Evolutionary conservation across 2,888 invertebrate genomes (phyloP), one percentile per base, ranked within the genome.

Genomic region (Diplolepis rosae): DNA sequence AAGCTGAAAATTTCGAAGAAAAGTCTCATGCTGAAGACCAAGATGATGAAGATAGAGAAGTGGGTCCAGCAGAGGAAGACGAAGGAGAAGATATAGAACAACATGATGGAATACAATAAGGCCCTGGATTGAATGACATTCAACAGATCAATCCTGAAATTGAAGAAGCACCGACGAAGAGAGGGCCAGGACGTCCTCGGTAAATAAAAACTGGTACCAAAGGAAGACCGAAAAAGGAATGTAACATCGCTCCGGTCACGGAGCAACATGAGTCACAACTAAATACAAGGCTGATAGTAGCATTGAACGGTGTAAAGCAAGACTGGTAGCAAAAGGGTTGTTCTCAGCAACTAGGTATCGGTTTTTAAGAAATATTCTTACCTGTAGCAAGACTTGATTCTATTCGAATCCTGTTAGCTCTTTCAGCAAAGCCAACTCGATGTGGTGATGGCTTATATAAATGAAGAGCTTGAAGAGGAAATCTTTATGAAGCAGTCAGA

Each of bases 291-390:
- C 73, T n/a, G 18, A 77, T 4, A 77, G 76, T 0, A 13, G 65
- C 22, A 68, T 77, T 5, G 56, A 72, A 4, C 73, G 71, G 35
- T 76, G 70, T 11, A 79, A 79, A 48, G 79, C 79, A 13, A 75
- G 78, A 32, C 48, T 82, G 4, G 79, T 81, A 2, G 82, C 79
- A 9, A 65, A n/a, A 78, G 9, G 78, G 76, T n/a, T 66, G 77
- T 42, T 68, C 66, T 7, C 79, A 80, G 51, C 15, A 30, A 52
- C 22, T 56, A 6, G 76, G 79, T 3, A 56, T 77, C 1, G 78
- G 80, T 24, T 78, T 72, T 54, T 66, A 75, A 13, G 79, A 78
- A 65, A 72, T 77, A 2, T 80, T 79, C 66, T 69, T 79, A 15
- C 79, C 78, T 7, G 79, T 80, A n/a, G 77, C 75, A 30, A 73